A percentile compares a stretch with the other conserved stretches of the same genome.
Conservation (phyloP, 2,113 vertebrate species). For the Apistogramma diplotaenia region DNA sequence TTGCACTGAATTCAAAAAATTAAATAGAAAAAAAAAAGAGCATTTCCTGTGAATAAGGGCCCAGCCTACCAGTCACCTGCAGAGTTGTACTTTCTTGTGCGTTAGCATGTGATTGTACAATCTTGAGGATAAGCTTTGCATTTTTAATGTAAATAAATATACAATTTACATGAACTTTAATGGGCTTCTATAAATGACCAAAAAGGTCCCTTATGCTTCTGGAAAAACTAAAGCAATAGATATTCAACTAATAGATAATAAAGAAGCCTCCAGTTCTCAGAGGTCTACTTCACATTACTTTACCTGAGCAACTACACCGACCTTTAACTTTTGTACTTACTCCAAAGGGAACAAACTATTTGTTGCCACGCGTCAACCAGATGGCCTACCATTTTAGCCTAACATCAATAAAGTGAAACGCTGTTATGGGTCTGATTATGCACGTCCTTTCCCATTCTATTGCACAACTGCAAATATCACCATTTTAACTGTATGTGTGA, state of each 20-base stretch:
- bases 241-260: conserved; percentile 15
- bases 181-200: conserved; percentile 43
- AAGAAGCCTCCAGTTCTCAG: conserved; percentile 21
- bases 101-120: conserved; percentile 56
- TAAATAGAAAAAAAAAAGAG: conserved; percentile 5
- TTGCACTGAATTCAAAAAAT: not conserved
- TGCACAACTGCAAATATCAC: conserved; percentile 32
- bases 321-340: conserved; percentile 4
- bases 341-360: conserved; percentile 23
- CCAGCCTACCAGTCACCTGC: not conserved
- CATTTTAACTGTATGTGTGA: not conserved
- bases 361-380: conserved; percentile 7
- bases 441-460: conserved; percentile 7
- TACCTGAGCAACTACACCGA: conserved; percentile 61
- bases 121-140: conserved; percentile 24
- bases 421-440: not conserved
- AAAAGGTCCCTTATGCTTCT: conserved; percentile 54
- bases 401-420: conserved; percentile 24
- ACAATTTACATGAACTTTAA: conserved; percentile 52
- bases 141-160: conserved; percentile 63
- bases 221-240: conserved; percentile 26
- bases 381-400: conserved; percentile 9
- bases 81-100: conserved; percentile 27
- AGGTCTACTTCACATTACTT: conserved; percentile 60
- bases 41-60: conserved; percentile 4